Conservation (phyloP, 1,140 invertebrate species). For the Neomicropteryx cornuta region DNA sequence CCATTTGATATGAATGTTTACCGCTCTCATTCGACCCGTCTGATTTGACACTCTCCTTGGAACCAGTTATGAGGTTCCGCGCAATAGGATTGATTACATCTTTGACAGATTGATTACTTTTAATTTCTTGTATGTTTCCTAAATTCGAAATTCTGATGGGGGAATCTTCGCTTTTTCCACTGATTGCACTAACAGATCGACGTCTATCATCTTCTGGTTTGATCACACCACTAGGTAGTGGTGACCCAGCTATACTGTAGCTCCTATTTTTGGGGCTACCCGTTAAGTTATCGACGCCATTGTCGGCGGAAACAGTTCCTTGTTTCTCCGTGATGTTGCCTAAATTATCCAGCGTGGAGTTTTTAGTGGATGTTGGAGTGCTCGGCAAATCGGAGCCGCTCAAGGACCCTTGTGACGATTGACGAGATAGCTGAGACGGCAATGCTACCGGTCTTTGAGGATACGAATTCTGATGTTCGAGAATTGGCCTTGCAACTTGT, state of each 20-base stretch:
- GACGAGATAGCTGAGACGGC: constrained; percentile 24
- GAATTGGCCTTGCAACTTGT: neutral
- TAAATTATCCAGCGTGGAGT: constrained; percentile 35
- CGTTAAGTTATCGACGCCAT: constrained; percentile 23
- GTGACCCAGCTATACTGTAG: constrained; percentile 36
- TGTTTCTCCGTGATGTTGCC: constrained; percentile 22
- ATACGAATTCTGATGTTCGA: neutral
- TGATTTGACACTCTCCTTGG: constrained; percentile 30
- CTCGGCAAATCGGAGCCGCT: constrained; percentile 22
- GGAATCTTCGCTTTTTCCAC: constrained; percentile 29
- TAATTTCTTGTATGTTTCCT: constrained; percentile 36
- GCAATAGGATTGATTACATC: too few species aligned
- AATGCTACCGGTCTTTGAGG: constrained; percentile 13
- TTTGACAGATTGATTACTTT: constrained; percentile 22
- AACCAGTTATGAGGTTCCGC: constrained; percentile 20
- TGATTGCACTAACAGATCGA: constrained; percentile 31
- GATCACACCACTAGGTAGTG: constrained; percentile 29
- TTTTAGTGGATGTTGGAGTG: constrained; percentile 21
- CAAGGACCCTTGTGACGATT: constrained; percentile 31
- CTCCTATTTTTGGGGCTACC: constrained; percentile 33
- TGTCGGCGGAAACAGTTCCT: constrained; percentile 23
- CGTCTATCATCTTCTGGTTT: constrained; percentile 34
- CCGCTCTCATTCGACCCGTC: constrained; percentile 24
- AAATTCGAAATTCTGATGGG: constrained; percentile 26
- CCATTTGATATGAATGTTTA: constrained; percentile 23